Base-by-base conservation (phyloP, 1,140 invertebrate genomes). In the Heliconius melpomene region DNA sequence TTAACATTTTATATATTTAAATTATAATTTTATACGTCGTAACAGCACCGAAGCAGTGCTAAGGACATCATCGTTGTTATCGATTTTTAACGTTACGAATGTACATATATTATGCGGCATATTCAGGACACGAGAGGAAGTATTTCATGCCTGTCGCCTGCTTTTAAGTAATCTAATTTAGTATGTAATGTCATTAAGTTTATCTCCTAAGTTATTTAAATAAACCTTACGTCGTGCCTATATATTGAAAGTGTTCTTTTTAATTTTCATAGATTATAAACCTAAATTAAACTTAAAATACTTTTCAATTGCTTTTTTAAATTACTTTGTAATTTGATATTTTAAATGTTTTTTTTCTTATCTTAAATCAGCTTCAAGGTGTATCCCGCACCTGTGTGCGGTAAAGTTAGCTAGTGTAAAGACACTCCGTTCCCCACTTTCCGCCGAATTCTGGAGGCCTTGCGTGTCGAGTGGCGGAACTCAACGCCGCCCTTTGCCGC, bases 11-110 rank as follows among this genome's bases (percentile, higher is more conserved):
- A 29, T 66, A 66, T 66, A 66, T 66, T 66, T 26, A 66, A 66
- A 66, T 66, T 26, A 66, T 66, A 81, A 85, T 85, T 86, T 85
- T 81, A 16, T 66, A n/a, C 23, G 80, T 80, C 86, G 83, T 81
- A 75, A 79, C 36, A 73, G 74, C 77, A 81, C 74, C 23, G 66
- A 70, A 66, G 60, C 60, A 66, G 13, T 26, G n/a, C 60, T 66
- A 38, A 73, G 72, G 23, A 73, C 32, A 73, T 38, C 32, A 73
- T 73, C 23, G 40, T n/a, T 73, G 40, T n/a, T 73, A 73, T 73
- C 50, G 50, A 74, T 46, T 74, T 74, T 74, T 46, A 74, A 74
- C 40, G 72, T 23, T 23, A 74, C 72, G 11, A 7, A 74, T 40
- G 60, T 66, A 66, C 60, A 66, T 77, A 77, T 72, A 72, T 54